Percentiles rank a stretch among this genome's conserved stretches.
Conservation (phyloP, 2,113 vertebrate genomes). For the Rhea americana region DNA sequence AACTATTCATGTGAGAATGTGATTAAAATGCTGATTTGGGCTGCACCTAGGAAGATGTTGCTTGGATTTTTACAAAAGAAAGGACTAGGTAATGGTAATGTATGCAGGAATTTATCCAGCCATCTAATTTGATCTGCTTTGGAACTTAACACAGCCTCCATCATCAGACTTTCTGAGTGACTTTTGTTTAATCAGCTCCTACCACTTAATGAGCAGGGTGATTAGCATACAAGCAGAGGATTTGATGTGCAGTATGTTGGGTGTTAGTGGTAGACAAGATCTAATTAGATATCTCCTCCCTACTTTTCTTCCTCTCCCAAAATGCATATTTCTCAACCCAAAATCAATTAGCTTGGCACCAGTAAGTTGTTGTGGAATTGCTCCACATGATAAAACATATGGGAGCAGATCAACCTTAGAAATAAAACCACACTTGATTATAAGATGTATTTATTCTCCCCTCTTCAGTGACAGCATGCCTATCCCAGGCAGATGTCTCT, state of each 20-base stretch:
- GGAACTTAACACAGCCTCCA: conserved; percentile 11
- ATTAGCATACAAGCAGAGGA: conserved; percentile 31
- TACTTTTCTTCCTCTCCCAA: neutral
- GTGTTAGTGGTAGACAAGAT: neutral
- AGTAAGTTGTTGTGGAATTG: neutral
- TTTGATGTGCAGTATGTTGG: neutral
- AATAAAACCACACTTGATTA: accelerated
- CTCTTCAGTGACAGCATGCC: neutral
- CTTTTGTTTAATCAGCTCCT: conserved; percentile 57
- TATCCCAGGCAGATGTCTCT: neutral
- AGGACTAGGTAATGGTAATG: conserved; percentile 38
- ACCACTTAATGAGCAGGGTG: conserved; percentile 21
- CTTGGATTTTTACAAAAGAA: neutral
- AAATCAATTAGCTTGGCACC: neutral
- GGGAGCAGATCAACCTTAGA: neutral
- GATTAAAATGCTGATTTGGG: conserved; percentile 12
- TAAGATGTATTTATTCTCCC: neutral
- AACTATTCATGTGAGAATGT: neutral
- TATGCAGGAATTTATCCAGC: conserved; percentile 49
- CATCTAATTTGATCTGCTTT: conserved; percentile 50
- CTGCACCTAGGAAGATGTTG: neutral
- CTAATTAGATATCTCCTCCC: neutral
- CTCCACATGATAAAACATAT: neutral
- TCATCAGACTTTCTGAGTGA: conserved; percentile 9
- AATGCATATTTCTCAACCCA: neutral